These are phyloP conservation scores for Eupleurogrammus muticus DNA, from an alignment of 2,797 vertebrate genomes.

Conservation along the genomic window DNA sequence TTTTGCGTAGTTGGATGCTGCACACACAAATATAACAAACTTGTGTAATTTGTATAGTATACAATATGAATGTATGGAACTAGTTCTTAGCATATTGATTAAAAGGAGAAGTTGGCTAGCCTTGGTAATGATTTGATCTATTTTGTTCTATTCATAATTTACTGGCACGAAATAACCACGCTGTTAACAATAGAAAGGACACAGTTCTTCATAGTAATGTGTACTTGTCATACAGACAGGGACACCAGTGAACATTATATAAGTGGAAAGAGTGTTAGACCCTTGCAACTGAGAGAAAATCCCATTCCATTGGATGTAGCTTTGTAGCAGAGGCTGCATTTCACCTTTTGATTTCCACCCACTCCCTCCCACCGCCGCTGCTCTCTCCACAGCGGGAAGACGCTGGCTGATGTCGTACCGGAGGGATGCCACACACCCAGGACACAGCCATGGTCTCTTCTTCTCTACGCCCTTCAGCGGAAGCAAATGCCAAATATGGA, in stretches of 20 bases:
- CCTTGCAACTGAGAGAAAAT: slow-evolving; percentile 67
- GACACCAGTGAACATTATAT: slow-evolving; percentile 50
- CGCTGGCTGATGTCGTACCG: slow-evolving; percentile 67
- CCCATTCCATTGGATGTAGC: slow-evolving; percentile 62
- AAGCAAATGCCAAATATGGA: slow-evolving; percentile 66
- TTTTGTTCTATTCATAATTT: slow-evolving; percentile 2
- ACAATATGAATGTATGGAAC: neutral
- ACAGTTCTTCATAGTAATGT: slow-evolving; percentile 6
- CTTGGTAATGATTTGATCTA: neutral
- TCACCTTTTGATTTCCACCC: slow-evolving; percentile 79
- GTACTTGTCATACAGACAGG: slow-evolving; percentile 22
- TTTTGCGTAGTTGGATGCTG: too few relatives aligned
- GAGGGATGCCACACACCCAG: slow-evolving; percentile 70
- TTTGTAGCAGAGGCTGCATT: slow-evolving; percentile 73
- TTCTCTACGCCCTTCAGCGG: slow-evolving; percentile 50
- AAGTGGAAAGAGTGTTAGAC: slow-evolving; percentile 53
- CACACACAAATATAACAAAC: neutral
- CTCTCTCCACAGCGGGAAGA: slow-evolving; percentile 68
- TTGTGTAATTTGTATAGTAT: neutral
- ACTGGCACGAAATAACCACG: slow-evolving; percentile 7
- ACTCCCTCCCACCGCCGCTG: slow-evolving; percentile 78
- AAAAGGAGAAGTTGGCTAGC: slow-evolving; percentile 3
- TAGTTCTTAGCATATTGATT: neutral
- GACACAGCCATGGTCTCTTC: slow-evolving; percentile 61
- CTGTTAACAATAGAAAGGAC: slow-evolving; percentile 14